Percentiles rank a stretch among this genome's conserved stretches.
These are phyloP conservation scores for Oligia latruncula DNA, from an alignment of 2,888 invertebrate species.

Conservation along the genomic window DNA sequence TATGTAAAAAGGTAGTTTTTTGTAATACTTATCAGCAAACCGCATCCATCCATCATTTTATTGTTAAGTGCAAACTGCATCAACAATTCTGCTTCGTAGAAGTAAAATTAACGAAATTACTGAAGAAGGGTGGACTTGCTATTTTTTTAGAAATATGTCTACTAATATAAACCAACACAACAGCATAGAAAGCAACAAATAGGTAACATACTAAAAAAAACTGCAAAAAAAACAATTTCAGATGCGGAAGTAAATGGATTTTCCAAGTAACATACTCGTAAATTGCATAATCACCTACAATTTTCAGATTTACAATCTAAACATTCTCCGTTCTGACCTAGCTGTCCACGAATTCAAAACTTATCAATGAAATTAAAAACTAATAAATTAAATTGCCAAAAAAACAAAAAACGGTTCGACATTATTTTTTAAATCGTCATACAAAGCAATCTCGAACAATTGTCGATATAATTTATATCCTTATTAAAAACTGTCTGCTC, in stretches of 20 bases:
- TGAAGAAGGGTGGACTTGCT: background rate
- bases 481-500: conserved; percentile 36
- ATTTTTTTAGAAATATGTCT: background rate
- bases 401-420: background rate
- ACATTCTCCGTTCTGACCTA: background rate
- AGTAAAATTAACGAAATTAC: background rate
- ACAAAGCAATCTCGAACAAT: conserved; percentile 15
- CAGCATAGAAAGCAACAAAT: background rate
- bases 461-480: conserved; percentile 4
- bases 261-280: background rate
- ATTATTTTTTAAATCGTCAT: background rate
- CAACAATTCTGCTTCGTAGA: background rate
- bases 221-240: background rate
- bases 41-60: background rate
- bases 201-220: background rate
- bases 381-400: background rate
- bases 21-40: too few relatives aligned
- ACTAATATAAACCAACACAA: background rate
- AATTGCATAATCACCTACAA: background rate
- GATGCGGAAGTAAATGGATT: background rate
- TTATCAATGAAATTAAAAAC: background rate
- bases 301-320: conserved; percentile 1
- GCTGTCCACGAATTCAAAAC: background rate
- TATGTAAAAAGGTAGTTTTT: background rate
- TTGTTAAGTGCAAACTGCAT: background rate